These are phyloP conservation scores for Macrosiphum euphorbiae DNA, from an alignment of 2,888 invertebrate species.

Conservation along the genomic window DNA sequence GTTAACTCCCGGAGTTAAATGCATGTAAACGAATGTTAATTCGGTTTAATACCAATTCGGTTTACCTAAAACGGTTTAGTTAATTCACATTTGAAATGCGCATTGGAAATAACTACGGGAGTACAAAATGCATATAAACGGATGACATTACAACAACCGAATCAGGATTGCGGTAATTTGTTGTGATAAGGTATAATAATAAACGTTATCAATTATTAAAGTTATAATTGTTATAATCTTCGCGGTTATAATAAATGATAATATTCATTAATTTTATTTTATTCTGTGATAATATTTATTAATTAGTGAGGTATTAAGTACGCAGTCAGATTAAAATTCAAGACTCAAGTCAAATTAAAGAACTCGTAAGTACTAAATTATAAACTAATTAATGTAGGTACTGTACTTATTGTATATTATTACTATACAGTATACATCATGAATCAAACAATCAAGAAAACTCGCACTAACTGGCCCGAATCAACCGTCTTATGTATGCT, in stretches of 20 bases:
- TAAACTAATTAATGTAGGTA: not conserved
- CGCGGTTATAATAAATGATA: not conserved
- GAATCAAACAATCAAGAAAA: not conserved
- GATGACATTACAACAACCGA: not conserved
- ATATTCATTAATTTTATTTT: conserved; percentile 4
- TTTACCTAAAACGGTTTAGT: not conserved
- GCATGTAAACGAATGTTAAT: not conserved
- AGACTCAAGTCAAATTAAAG: not conserved
- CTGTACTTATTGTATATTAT: too few species aligned
- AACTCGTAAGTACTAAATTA: not conserved
- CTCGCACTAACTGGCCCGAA: conserved; percentile 11
- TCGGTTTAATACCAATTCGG: too few species aligned
- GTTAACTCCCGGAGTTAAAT: conserved; percentile 15
- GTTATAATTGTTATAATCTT: too few species aligned
- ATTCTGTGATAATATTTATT: not conserved
- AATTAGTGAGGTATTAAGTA: too few species aligned
- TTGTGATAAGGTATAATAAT: too few species aligned
- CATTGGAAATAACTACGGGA: not conserved
- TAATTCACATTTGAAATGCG: not conserved
- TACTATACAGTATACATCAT: not conserved
- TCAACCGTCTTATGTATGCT: not conserved
- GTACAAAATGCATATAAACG: not conserved
- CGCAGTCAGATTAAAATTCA: too few species aligned
- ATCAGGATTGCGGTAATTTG: too few species aligned
- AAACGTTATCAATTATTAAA: too few species aligned